A percentile compares a stretch with the other conserved stretches of the same genome.
These are phyloP conservation scores for Enteromius unitaeniatus DNA, from an alignment of 2,797 vertebrate species.

Conservation along the genomic window DNA sequence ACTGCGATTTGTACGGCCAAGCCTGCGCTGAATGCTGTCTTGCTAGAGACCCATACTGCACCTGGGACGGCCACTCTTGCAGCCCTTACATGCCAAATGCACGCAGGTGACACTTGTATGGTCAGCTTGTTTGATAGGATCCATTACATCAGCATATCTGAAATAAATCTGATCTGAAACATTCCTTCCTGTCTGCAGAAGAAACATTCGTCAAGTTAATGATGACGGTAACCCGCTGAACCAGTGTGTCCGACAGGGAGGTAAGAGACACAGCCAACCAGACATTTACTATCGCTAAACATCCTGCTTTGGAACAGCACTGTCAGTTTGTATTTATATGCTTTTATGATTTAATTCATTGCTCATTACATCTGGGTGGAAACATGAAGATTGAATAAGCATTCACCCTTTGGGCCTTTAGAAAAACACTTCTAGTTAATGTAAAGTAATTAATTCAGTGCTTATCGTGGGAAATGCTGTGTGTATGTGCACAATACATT, in stretches of 20 bases:
- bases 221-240: slow-evolving; percentile 80
- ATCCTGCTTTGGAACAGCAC: background rate
- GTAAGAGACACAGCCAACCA: slow-evolving; percentile 67
- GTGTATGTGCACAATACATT: background rate
- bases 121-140: slow-evolving; percentile 4
- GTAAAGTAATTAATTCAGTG: background rate
- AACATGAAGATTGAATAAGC: background rate
- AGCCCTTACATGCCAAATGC: slow-evolving; percentile 79
- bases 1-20: slow-evolving; percentile 88
- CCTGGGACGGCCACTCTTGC: slow-evolving; percentile 86
- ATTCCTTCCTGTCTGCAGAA: slow-evolving; percentile 67
- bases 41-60: slow-evolving; percentile 88
- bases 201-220: slow-evolving; percentile 81
- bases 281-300: background rate
- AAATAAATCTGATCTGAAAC: slow-evolving; percentile 31
- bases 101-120: slow-evolving; percentile 56
- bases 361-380: background rate
- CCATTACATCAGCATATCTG: background rate
- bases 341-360: background rate
- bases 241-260: slow-evolving; percentile 83
- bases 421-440: background rate
- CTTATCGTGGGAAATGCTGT: background rate
- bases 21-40: slow-evolving; percentile 87
- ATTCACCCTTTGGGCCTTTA: background rate
- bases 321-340: background rate